Conservation (phyloP, 1,140 invertebrate genomes). For the Nautilus pompilius region DNA sequence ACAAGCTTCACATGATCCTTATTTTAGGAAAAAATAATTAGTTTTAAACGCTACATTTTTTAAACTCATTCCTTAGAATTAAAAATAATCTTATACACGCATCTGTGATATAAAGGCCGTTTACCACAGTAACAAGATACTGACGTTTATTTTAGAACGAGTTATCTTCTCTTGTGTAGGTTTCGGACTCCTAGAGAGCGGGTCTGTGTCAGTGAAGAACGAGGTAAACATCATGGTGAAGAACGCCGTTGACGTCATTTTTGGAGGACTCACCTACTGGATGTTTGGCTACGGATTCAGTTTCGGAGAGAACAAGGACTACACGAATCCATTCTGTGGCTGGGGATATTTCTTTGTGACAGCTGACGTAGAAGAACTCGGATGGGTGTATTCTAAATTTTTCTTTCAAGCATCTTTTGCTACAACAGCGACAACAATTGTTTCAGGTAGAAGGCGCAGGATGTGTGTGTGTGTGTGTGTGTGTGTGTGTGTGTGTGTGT, state of each 20-base stretch:
- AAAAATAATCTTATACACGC: no score
- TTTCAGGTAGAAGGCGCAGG: conserved; percentile 72
- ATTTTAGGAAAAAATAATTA: no score
- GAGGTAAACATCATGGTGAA: conserved; percentile 54
- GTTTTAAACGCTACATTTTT: no score
- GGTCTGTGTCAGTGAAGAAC: conserved; percentile 49
- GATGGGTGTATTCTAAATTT: conserved; percentile 48
- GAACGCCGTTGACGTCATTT: conserved; percentile 50
- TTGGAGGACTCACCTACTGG: conserved; percentile 50
- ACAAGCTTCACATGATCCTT: no score
- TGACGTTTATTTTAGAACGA: neutral
- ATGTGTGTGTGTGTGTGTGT: no score
- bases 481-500: no score
- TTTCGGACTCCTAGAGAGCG: conserved; percentile 51
- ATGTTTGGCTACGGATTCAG: conserved; percentile 46
- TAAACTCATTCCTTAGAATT: no score
- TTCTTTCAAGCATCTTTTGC: conserved; percentile 49
- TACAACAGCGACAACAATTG: conserved; percentile 43
- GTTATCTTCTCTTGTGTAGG: conserved; percentile 20
- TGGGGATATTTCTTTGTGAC: conserved; percentile 45
- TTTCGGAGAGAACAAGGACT: conserved; percentile 32
- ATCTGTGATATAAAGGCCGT: no score
- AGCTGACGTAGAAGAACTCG: conserved; percentile 37
- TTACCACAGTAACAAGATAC: no score
- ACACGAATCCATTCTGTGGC: conserved; percentile 30